phyloP scores from a whole-genome alignment of 2,888 invertebrate genomes.

The Amorpha juglandis region DNA sequence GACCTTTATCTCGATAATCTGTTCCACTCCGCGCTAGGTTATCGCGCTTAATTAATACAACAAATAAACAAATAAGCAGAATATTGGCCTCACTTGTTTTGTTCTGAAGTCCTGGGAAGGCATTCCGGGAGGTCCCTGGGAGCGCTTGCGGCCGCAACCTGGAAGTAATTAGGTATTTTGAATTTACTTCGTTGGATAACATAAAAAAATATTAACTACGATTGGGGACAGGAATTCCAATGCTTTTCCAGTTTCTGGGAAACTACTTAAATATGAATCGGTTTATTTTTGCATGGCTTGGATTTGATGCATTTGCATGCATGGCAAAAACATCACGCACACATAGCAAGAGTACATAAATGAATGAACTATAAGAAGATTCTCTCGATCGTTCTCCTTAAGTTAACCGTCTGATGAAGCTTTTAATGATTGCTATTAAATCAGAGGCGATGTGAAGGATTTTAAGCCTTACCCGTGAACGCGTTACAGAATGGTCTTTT shows the following conservation, averaged over 20 bases:
- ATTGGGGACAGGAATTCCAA: too few species aligned
- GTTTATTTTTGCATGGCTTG: too few species aligned
- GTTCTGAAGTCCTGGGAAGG: constrained; percentile 70
- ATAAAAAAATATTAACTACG: neutral
- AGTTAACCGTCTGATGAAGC: neutral
- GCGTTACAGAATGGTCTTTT: constrained; percentile 95
- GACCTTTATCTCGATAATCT: too few species aligned
- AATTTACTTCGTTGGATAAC: neutral
- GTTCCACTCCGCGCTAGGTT: too few species aligned
- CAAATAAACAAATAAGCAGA: neutral
- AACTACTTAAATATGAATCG: too few species aligned
- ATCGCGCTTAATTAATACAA: neutral
- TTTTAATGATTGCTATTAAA: neutral
- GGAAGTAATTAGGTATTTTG: constrained; percentile 30
- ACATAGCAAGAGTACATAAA: too few species aligned
- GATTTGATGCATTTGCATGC: too few species aligned
- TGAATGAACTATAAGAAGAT: neutral
- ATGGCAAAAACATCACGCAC: too few species aligned
- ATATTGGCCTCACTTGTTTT: constrained; percentile 59
- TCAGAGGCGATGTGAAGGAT: neutral
- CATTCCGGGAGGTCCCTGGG: constrained; percentile 76
- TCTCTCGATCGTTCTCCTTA: too few species aligned
- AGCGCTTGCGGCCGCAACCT: constrained; percentile 91
- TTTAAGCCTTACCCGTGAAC: constrained; percentile 88
- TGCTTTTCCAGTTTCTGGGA: too few species aligned